phyloP scores from a whole-genome alignment of 2,888 invertebrate genomes.

The Harpalus rufipes region DNA sequence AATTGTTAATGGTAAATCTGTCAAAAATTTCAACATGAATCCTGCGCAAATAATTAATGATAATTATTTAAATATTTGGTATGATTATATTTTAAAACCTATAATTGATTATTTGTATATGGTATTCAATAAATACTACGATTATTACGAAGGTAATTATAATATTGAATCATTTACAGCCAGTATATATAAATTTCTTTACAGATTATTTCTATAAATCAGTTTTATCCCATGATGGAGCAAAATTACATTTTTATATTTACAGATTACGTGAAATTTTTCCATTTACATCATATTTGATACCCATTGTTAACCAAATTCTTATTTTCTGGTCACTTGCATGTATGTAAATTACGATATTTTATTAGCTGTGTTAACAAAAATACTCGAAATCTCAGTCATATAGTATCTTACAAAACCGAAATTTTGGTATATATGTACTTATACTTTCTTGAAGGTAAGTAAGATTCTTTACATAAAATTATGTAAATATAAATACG shows the following conservation, averaged over 20 bases:
- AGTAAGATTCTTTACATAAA: no score
- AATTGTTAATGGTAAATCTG: constrained; percentile 22
- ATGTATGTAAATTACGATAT: constrained; percentile 41
- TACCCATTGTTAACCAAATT: constrained; percentile 47
- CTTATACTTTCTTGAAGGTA: no score
- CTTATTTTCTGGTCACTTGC: constrained; percentile 27
- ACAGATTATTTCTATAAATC: constrained; percentile 51
- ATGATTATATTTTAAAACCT: constrained; percentile 44
- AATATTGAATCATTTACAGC: background rate
- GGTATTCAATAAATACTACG: constrained; percentile 27
- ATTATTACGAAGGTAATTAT: constrained; percentile 53
- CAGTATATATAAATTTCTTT: constrained; percentile 9
- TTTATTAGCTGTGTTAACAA: no score
- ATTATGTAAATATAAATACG: no score
- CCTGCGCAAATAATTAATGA: constrained; percentile 5
- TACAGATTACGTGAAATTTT: constrained; percentile 26
- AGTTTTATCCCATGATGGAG: constrained; percentile 32
- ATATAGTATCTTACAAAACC: no score
- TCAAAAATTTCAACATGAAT: constrained; percentile 53
- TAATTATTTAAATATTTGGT: constrained; percentile 54
- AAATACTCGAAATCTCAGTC: no score
- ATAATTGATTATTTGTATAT: constrained; percentile 20
- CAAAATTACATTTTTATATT: constrained; percentile 17
- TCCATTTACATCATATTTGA: constrained; percentile 31
- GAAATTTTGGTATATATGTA: no score